A percentile compares a stretch with the other conserved stretches of the same genome.
phyloP scores from a whole-genome alignment of 2,113 vertebrate genomes.

The Hydrolagus affinis region DNA sequence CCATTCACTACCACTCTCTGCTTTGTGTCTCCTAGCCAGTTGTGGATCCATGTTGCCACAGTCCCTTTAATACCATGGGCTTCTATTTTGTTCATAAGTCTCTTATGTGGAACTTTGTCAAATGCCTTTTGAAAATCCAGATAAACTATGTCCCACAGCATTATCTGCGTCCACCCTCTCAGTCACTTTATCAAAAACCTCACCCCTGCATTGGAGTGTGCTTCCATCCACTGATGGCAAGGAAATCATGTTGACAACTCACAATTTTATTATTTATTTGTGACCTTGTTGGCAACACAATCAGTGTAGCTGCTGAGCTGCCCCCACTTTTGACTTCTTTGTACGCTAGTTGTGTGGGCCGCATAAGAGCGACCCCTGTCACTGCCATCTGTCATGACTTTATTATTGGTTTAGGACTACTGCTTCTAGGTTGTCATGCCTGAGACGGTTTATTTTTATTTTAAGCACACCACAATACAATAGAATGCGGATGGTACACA shows the following conservation, averaged over 20 bases:
- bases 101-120: no score
- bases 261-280: not conserved
- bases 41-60: no score
- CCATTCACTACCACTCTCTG: no score
- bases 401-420: not conserved
- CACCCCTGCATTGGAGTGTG: no score
- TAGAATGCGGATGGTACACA: not conserved
- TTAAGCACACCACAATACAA: not conserved
- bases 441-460: not conserved
- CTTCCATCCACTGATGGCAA: not conserved
- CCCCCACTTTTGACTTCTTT: not conserved
- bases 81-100: no score
- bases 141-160: no score
- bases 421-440: not conserved
- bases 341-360: not conserved
- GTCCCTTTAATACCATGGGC: no score
- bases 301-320: not conserved
- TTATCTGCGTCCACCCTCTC: no score
- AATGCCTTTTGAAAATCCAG: no score
- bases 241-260: not conserved
- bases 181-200: no score
- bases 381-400: not conserved
- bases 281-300: not conserved
- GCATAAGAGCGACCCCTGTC: not conserved
- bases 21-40: no score